Percentiles rank a stretch among this genome's conserved stretches.
These are phyloP conservation scores for Pampus argenteus DNA, from an alignment of 2,797 vertebrate genomes.

Conservation along the genomic window DNA sequence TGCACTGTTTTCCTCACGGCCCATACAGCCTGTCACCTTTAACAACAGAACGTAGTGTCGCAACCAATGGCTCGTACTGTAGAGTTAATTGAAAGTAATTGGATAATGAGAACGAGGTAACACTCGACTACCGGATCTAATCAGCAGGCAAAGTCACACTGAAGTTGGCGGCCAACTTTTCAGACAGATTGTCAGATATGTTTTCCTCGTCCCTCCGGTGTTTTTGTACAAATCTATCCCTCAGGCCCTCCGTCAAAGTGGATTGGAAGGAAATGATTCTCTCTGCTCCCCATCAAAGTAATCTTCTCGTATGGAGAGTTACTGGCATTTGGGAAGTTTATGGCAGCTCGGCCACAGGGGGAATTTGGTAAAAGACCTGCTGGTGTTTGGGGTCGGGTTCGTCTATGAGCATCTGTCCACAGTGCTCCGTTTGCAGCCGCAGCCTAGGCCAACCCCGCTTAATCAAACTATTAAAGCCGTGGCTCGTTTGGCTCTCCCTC, in stretches of 20 bases:
- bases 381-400: constrained; percentile 22
- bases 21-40: constrained; percentile 19
- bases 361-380: constrained; percentile 35
- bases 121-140: constrained; percentile 13
- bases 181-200: constrained; percentile 34
- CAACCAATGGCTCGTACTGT: constrained; percentile 21
- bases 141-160: constrained; percentile 29
- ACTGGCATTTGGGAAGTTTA: constrained; percentile 30
- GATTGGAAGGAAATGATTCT: constrained; percentile 24
- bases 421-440: constrained; percentile 39
- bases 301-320: constrained; percentile 38
- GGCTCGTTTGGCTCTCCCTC: constrained; percentile 10
- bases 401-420: constrained; percentile 48
- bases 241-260: not conserved
- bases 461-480: constrained; percentile 64
- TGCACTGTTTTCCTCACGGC: constrained; percentile 24
- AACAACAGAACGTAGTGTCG: constrained; percentile 10
- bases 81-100: constrained; percentile 47
- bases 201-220: not conserved
- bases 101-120: constrained; percentile 38
- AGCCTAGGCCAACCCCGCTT: constrained; percentile 38
- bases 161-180: constrained; percentile 42
- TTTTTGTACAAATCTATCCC: constrained; percentile 13
- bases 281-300: constrained; percentile 27
- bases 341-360: not conserved